Evolutionary conservation across 2,113 vertebrate genomes (phyloP), one percentile per base, ranked within the genome.

Genomic region (Psilopogon haemacephalus): DNA sequence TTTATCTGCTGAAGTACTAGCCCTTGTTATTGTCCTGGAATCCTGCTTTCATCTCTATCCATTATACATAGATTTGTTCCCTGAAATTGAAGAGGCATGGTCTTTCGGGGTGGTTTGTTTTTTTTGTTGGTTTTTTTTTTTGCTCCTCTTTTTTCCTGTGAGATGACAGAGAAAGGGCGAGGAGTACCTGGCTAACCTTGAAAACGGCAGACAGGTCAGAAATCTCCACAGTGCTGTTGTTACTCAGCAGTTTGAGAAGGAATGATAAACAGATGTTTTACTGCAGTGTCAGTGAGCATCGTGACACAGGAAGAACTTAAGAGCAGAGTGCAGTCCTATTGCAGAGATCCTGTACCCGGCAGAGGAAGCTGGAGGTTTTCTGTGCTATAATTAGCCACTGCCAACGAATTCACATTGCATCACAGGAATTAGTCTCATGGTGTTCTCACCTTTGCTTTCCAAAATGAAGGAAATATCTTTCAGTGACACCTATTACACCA

Each of bases 321-420:
- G 86, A 82, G 80, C 84, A 70, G 70, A 67, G 84, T n/a, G 81
- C 90, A 59, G 59, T 62, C 5, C 1, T 55, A 48, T 4, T 72
- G 73, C 63, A 58, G 86, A 89, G 86, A 60, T 86, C 70, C 54
- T 3, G 42, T 24, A 7, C 64, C 63, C 33, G 0, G 58, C 62
- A 70, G 67, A 63, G 74, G 38, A 90, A 75, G 62, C 59, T 62
- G 67, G 63, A 67, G 63, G 68, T 90, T 37, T 50, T 52, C 70
- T 72, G 77, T 71, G 84, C 94, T 89, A 93, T 95, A 93, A 93
- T 96, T 96, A 96, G 89, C 64, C n/a, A 28, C 63, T 79, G 70
- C 81, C 90, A 92, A 59, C 15, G 6, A 93, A 79, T 4, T 13
- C 86, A 76, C 26, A 19, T 75, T 82, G 71, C 12, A 0, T 93